Evolutionary conservation across 2,797 vertebrate species (phyloP).

Genomic region (Chrysocyon brachyurus): DNA sequence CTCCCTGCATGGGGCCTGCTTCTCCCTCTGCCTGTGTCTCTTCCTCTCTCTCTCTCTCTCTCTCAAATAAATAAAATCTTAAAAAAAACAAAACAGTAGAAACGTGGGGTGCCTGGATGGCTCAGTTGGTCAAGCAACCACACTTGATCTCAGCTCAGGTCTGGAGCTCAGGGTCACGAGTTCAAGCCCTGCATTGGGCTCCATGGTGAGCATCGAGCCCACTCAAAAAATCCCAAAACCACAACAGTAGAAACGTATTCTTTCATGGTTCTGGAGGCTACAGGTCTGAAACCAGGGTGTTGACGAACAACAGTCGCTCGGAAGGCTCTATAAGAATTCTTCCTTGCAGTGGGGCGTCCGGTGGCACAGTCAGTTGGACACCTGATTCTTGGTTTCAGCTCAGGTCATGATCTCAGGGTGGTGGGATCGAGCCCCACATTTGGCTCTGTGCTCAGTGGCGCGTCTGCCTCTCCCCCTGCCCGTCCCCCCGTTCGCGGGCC

Average conservation of each 20-base stretch:
- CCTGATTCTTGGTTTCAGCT: too few species aligned
- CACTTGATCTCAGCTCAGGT: neutral
- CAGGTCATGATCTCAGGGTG: too few species aligned
- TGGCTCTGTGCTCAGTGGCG: too few species aligned
- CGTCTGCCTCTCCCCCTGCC: too few species aligned
- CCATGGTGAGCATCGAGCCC: neutral
- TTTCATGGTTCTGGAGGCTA: neutral
- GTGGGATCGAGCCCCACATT: too few species aligned
- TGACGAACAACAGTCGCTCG: neutral
- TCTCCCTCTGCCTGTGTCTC: too few species aligned
- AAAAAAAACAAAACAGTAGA: neutral
- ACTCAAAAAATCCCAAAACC: neutral
- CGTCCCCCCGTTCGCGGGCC: too few species aligned
- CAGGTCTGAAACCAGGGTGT: constrained; percentile 19
- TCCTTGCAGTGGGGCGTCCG: neutral
- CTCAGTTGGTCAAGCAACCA: neutral
- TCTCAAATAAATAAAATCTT: too few species aligned
- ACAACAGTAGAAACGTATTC: neutral
- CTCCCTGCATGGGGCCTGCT: too few species aligned
- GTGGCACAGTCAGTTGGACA: neutral
- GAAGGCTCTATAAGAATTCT: neutral
- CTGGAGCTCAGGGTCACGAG: neutral
- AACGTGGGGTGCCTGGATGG: neutral
- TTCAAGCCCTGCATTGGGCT: neutral
- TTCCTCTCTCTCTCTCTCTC: too few species aligned